Evolutionary conservation across 2,113 vertebrate genomes (phyloP).

Genomic region (Pipa parva): DNA sequence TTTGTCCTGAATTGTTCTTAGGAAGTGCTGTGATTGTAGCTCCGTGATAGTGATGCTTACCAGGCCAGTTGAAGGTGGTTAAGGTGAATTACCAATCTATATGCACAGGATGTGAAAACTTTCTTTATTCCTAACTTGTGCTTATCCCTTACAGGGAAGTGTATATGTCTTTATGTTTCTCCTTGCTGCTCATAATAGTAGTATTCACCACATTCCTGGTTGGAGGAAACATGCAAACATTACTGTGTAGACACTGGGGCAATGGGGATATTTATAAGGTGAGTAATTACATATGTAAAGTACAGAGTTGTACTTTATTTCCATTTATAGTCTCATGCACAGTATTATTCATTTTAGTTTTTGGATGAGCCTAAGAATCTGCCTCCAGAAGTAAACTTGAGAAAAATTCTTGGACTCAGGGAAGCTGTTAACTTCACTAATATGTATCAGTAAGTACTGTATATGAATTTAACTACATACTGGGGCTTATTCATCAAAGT

Average conservation of each 20-base stretch:
- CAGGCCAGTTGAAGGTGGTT: no score
- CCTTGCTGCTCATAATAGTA: slow-evolving; percentile 67
- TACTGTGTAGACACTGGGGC: slow-evolving; percentile 67
- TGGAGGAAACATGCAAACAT: slow-evolving; percentile 67
- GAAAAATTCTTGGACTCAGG: slow-evolving; percentile 53
- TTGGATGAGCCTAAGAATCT: slow-evolving; percentile 62
- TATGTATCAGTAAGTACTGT: slow-evolving; percentile 54
- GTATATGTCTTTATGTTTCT: slow-evolving; percentile 66
- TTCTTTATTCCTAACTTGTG: neutral
- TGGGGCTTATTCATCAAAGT: no score
- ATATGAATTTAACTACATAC: no score
- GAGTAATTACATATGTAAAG: neutral
- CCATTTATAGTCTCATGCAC: neutral
- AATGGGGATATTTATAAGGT: slow-evolving; percentile 69
- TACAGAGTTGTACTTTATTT: neutral
- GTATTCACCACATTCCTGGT: slow-evolving; percentile 67
- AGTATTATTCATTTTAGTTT: slow-evolving; percentile 56
- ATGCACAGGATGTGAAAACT: neutral
- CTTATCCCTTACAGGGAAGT: slow-evolving; percentile 53
- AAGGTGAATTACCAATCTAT: neutral
- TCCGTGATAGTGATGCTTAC: neutral
- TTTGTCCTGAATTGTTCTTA: no score
- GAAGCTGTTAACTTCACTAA: slow-evolving; percentile 55
- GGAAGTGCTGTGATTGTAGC: no score
- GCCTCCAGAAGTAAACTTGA: slow-evolving; percentile 58